Conservation (phyloP, 2,113 vertebrate genomes). For the Micromys minutus region DNA sequence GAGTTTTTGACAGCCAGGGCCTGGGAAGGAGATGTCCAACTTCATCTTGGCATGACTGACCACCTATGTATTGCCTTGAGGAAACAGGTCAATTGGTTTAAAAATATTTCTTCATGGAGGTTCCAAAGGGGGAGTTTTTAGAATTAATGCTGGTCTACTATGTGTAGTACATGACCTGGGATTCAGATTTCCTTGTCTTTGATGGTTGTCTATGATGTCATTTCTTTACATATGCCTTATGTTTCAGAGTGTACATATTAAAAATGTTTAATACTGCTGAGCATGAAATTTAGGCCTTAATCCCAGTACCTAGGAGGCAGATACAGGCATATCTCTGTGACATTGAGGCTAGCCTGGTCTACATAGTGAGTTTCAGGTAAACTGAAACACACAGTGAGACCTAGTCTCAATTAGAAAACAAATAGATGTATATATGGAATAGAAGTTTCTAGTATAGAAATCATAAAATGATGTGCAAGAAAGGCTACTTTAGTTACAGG, state of each 20-base stretch:
- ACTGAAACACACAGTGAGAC: neutral
- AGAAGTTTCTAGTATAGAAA: neutral
- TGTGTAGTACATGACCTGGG: neutral
- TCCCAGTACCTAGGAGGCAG: neutral
- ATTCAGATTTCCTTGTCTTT: neutral
- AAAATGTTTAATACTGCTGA: neutral
- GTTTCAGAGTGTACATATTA: neutral
- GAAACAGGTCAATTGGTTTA: neutral
- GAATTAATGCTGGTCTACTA: neutral
- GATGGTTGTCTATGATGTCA: neutral
- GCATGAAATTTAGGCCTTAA: neutral
- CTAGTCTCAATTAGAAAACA: no score
- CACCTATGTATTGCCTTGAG: neutral
- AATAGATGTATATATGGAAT: neutral
- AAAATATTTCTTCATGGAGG: neutral
- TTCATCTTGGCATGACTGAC: neutral
- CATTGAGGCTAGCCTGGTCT: neutral
- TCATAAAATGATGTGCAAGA: neutral
- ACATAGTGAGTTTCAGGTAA: neutral
- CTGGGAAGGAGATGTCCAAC: neutral
- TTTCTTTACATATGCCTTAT: neutral
- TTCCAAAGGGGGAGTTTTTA: neutral
- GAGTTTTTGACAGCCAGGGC: neutral
- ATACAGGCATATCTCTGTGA: neutral
- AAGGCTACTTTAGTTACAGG: neutral